These are phyloP conservation scores for Nezara viridula DNA, from an alignment of 2,888 invertebrate genomes.

Conservation along the genomic window DNA sequence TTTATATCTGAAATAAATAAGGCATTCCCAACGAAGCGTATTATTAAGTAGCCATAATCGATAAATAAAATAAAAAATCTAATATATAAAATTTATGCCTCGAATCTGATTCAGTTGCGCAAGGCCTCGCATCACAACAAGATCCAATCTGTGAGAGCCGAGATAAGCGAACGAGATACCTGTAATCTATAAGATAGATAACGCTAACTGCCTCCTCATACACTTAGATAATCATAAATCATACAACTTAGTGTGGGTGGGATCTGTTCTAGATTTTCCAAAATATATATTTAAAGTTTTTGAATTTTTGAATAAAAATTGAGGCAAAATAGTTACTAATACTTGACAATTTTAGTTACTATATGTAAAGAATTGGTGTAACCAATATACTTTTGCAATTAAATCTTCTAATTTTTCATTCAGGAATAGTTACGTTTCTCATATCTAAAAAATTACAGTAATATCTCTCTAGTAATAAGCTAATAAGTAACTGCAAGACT, in stretches of 20 bases:
- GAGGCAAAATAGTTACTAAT: too few species aligned
- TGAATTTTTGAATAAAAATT: too few species aligned
- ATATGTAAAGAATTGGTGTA: too few species aligned
- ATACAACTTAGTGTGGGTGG: slow-evolving; percentile 29
- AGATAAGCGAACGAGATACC: neutral
- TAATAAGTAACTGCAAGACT: too few species aligned
- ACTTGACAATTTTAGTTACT: too few species aligned
- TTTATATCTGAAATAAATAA: neutral
- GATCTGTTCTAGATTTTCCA: neutral
- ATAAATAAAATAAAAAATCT: neutral
- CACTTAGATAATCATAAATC: slow-evolving; percentile 16
- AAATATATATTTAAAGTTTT: neutral
- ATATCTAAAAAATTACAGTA: too few species aligned
- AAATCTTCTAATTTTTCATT: too few species aligned
- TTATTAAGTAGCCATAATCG: slow-evolving; percentile 27
- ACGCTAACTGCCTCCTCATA: slow-evolving; percentile 21
- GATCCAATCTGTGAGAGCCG: neutral
- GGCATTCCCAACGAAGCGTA: neutral
- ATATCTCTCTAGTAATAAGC: too few species aligned
- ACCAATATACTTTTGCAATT: too few species aligned
- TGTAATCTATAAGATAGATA: slow-evolving; percentile 27
- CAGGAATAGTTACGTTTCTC: too few species aligned
- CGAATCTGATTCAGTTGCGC: neutral
- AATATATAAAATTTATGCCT: slow-evolving; percentile 12
- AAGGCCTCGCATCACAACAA: neutral